Percentiles rank a stretch among this genome's conserved stretches.
Evolutionary conservation across 2,113 vertebrate species (phyloP).

Genomic region (Tylochromis polylepis): DNA sequence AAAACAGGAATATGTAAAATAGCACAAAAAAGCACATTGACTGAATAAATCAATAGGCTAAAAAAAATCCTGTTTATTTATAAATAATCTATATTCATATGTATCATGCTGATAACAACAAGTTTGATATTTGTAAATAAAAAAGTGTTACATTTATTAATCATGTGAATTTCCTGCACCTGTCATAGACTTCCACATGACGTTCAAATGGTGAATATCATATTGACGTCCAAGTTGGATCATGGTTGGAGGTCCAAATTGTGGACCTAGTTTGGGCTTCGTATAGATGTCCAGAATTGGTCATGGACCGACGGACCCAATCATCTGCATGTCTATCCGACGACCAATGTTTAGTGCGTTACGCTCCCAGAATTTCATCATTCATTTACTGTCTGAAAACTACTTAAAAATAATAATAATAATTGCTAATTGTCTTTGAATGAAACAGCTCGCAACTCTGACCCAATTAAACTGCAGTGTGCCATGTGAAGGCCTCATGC

Average conservation of each 20-base stretch:
- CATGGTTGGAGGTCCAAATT: background rate
- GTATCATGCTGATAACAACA: no score
- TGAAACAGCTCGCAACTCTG: background rate
- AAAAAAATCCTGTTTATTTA: no score
- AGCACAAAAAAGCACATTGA: background rate
- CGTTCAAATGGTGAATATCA: background rate
- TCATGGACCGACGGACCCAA: background rate
- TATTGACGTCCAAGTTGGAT: background rate
- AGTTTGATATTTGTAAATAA: background rate
- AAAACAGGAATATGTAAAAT: background rate
- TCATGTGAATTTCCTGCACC: background rate
- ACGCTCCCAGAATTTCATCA: conserved; percentile 30
- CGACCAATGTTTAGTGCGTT: background rate
- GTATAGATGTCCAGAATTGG: background rate
- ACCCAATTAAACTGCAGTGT: conserved; percentile 1
- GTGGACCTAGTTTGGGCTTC: background rate
- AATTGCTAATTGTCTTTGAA: background rate
- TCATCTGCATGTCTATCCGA: background rate
- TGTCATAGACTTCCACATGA: background rate
- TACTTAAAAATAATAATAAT: fast-evolving
- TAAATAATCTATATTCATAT: no score
- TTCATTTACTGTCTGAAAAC: background rate
- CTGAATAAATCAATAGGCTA: background rate
- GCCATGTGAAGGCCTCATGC: background rate
- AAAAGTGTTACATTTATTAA: no score